phyloP scores from a whole-genome alignment of 92 coral and sea anemone genomes.

The Anthopleura xanthogrammica region DNA sequence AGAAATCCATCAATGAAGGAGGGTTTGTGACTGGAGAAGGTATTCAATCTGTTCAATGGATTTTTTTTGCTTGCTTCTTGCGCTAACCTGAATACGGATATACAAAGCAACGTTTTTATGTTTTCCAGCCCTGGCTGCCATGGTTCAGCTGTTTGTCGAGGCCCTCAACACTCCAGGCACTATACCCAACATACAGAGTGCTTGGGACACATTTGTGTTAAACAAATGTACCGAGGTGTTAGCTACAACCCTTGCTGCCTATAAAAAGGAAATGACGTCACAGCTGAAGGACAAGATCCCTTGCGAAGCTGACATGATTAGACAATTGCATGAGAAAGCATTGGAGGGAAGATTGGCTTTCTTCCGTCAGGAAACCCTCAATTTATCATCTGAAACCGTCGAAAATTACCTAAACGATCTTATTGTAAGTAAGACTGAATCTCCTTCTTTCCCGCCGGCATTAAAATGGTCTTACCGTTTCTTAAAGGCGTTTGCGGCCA shows the following conservation, averaged over 20 bases:
- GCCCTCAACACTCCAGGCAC: conserved; percentile 74
- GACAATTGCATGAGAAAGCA: conserved; percentile 35
- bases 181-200: conserved; percentile 67
- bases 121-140: conserved; percentile 58
- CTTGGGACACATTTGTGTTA: conserved; percentile 69
- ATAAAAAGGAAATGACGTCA: conserved; percentile 43
- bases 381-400: conserved; percentile 42
- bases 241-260: conserved; percentile 25
- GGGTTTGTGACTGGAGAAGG: conserved; percentile 77
- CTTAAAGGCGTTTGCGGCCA: too few relatives aligned
- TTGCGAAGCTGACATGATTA: conserved; percentile 43
- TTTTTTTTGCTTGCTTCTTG: neutral
- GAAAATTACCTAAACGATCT: conserved; percentile 45
- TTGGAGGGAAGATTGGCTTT: conserved; percentile 33
- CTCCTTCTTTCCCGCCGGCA: too few relatives aligned
- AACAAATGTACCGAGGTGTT: conserved; percentile 44
- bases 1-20: conserved; percentile 59
- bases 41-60: too few relatives aligned
- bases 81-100: neutral
- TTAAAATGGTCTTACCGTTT: too few relatives aligned
- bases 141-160: conserved; percentile 56
- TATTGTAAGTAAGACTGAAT: conserved; percentile 34
- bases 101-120: neutral
- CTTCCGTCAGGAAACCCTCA: conserved; percentile 41
- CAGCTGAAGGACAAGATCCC: conserved; percentile 36